These are phyloP conservation scores for Dasyurus viverrinus DNA, from an alignment of 2,113 vertebrate species.

Conservation along the genomic window DNA sequence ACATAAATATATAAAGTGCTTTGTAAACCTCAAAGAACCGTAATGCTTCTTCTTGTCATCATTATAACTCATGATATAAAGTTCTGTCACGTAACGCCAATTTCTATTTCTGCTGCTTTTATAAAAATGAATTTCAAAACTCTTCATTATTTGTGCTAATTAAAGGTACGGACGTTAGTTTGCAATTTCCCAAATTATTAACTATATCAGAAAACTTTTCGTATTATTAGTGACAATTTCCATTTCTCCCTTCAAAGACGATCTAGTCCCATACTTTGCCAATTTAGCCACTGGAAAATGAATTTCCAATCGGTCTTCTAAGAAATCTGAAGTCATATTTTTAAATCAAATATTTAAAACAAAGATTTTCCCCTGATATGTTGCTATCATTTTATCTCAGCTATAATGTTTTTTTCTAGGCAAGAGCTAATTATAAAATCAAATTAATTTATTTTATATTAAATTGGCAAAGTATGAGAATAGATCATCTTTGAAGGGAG, in stretches of 20 bases:
- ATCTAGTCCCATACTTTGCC: not conserved
- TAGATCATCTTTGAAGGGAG: not conserved
- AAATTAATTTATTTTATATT: not conserved
- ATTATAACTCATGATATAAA: not conserved
- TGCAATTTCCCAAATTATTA: not conserved
- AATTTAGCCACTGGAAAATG: not conserved
- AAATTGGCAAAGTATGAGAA: not conserved
- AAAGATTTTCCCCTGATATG: not conserved
- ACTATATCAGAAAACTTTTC: not conserved
- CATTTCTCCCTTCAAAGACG: not conserved
- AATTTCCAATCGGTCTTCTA: not conserved
- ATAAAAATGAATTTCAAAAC: not conserved
- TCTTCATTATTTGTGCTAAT: not conserved
- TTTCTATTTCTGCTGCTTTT: not conserved
- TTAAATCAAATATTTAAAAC: not conserved
- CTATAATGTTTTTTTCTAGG: not conserved
- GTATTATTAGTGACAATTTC: not conserved
- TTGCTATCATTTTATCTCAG: not conserved
- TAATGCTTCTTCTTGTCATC: not conserved
- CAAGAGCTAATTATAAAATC: not conserved
- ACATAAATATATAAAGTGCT: not conserved
- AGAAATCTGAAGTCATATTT: not conserved
- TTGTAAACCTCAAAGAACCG: not conserved
- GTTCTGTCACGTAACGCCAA: not conserved
- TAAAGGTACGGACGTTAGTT: not conserved